Conservation (phyloP, 2,797 vertebrate species). For the Champsocephalus esox region DNA sequence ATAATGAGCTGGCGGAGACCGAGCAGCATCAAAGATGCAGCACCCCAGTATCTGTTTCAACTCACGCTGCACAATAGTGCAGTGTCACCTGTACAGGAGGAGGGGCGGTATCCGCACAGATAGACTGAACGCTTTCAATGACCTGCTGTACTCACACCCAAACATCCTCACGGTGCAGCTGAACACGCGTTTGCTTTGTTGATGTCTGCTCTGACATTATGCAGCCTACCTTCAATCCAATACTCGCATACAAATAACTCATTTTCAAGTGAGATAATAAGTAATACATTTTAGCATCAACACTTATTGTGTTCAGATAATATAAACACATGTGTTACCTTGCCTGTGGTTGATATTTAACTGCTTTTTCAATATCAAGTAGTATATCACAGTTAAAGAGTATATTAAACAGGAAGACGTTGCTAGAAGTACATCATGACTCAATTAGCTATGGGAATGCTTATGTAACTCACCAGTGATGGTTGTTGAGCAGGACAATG, state of each 20-base stretch:
- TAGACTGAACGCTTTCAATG: conserved; percentile 34
- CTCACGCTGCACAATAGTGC: conserved; percentile 61
- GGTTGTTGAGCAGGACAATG: not conserved
- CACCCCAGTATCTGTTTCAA: conserved; percentile 80
- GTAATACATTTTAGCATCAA: not conserved
- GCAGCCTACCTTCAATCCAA: not conserved
- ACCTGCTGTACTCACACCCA: conserved; percentile 30
- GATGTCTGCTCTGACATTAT: too few species aligned
- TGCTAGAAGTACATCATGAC: not conserved
- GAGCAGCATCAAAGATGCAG: conserved; percentile 83
- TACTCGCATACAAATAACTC: not conserved
- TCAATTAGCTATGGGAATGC: conserved; percentile 8
- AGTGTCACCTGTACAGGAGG: conserved; percentile 60
- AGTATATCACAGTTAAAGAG: not conserved
- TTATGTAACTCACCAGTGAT: conserved; percentile 8
- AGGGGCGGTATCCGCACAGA: conserved; percentile 15
- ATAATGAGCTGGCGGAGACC: conserved; percentile 81
- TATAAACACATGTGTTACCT: not conserved
- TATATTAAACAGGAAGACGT: not conserved
- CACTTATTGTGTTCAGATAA: not conserved
- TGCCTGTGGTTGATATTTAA: not conserved
- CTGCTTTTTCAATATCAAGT: not conserved
- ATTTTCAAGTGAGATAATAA: not conserved
- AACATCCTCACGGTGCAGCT: conserved; percentile 4
- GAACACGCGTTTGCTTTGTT: not conserved